Conservation (phyloP, 2,797 vertebrate genomes). For the Hylomyscus alleni region DNA sequence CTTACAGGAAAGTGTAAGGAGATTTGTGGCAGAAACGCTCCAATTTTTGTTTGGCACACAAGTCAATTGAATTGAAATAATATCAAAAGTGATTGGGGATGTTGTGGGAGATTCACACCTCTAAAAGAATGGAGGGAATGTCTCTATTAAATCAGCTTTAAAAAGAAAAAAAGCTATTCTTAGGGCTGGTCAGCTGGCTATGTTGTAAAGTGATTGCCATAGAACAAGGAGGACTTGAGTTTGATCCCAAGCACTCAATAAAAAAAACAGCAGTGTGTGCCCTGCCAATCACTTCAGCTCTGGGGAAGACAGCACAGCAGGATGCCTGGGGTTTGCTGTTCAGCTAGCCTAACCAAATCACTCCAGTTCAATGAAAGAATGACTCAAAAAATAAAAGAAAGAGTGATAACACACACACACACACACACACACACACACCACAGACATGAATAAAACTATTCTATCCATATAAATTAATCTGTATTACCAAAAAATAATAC, state of each 20-base stretch:
- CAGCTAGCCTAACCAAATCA: neutral
- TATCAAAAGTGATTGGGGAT: slow-evolving; percentile 32
- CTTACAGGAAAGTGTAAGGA: neutral
- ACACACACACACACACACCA: neutral
- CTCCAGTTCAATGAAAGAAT: neutral
- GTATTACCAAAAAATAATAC: neutral
- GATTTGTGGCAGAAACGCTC: neutral
- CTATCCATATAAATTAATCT: neutral
- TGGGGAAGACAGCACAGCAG: neutral
- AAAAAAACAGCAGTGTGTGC: neutral
- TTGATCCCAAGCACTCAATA: neutral
- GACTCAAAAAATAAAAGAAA: neutral
- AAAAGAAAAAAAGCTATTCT: neutral
- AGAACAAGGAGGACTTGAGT: neutral
- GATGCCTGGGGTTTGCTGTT: neutral
- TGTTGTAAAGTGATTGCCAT: neutral
- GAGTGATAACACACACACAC: neutral
- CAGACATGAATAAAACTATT: neutral
- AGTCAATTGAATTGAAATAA: slow-evolving; percentile 33
- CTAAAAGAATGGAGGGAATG: neutral
- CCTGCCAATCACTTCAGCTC: no score
- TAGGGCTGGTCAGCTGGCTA: neutral
- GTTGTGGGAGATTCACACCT: slow-evolving; percentile 37
- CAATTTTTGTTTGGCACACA: neutral
- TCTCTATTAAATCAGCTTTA: neutral